These are phyloP conservation scores for Terebella lapidaria DNA, from an alignment of 2,888 invertebrate genomes.

Conservation along the genomic window DNA sequence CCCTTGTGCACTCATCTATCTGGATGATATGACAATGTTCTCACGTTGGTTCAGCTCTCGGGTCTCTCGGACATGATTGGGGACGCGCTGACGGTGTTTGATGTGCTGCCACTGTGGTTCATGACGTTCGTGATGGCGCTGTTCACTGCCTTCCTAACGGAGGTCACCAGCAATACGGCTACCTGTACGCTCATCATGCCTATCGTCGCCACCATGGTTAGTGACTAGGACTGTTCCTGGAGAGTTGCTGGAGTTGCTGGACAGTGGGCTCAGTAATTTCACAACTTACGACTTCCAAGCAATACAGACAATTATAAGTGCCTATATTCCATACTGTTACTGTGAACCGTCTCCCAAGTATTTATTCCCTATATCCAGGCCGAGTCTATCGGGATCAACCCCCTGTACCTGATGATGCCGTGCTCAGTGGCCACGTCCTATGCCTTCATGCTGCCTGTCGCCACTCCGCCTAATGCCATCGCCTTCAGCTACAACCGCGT, in stretches of 20 bases:
- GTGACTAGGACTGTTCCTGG: too few relatives aligned
- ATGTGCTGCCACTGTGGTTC: conserved; percentile 58
- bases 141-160: conserved; percentile 76
- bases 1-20: too few relatives aligned
- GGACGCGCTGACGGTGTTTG: conserved; percentile 16
- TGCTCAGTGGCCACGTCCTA: conserved; percentile 83
- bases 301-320: too few relatives aligned
- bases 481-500: conserved; percentile 62
- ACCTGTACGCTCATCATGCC: conserved; percentile 74
- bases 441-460: conserved; percentile 88
- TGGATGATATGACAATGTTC: too few relatives aligned
- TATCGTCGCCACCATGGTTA: conserved; percentile 62
- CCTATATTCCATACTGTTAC: too few relatives aligned
- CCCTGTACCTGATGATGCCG: conserved; percentile 83
- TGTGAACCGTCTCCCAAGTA: too few relatives aligned
- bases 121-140: conserved; percentile 74
- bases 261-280: too few relatives aligned
- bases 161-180: conserved; percentile 85
- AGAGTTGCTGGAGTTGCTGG: too few relatives aligned
- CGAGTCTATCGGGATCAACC: conserved; percentile 69
- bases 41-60: conserved; percentile 16
- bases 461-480: conserved; percentile 91
- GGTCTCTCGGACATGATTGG: conserved; percentile 25
- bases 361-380: too few relatives aligned
- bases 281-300: too few relatives aligned